These are phyloP conservation scores for Agrotis segetum DNA, from an alignment of 2,888 invertebrate species.

Conservation along the genomic window DNA sequence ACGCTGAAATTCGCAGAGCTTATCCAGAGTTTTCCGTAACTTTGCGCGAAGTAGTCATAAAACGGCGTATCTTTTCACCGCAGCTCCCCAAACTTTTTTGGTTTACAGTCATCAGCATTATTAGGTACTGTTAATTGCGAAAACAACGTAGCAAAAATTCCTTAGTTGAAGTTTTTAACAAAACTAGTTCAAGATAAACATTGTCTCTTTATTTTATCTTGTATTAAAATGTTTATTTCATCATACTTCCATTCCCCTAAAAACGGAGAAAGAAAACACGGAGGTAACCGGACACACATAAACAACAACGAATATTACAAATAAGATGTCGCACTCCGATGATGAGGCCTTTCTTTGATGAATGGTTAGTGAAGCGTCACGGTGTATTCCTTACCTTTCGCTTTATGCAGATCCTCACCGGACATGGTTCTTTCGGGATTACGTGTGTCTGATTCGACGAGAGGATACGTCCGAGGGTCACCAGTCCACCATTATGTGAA, in stretches of 20 bases:
- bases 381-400: no score
- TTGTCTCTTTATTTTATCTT: background rate
- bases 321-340: no score
- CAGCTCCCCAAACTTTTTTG: slow-evolving; percentile 43
- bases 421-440: no score
- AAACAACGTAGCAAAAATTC: slow-evolving; percentile 29
- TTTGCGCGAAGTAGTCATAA: slow-evolving; percentile 40
- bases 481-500: no score
- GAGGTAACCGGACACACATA: background rate
- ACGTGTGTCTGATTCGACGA: no score
- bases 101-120: slow-evolving; percentile 44
- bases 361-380: no score
- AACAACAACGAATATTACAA: no score
- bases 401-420: no score
- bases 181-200: slow-evolving; percentile 3
- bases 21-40: slow-evolving; percentile 25
- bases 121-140: slow-evolving; percentile 32
- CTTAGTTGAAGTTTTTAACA: background rate
- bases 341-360: no score
- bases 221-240: background rate
- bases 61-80: slow-evolving; percentile 47
- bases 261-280: background rate
- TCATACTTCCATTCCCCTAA: background rate
- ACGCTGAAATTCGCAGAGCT: slow-evolving; percentile 30
- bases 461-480: no score